Evolutionary conservation across 2,797 vertebrate species (phyloP).

Genomic region (Phalanger gymnotis): DNA sequence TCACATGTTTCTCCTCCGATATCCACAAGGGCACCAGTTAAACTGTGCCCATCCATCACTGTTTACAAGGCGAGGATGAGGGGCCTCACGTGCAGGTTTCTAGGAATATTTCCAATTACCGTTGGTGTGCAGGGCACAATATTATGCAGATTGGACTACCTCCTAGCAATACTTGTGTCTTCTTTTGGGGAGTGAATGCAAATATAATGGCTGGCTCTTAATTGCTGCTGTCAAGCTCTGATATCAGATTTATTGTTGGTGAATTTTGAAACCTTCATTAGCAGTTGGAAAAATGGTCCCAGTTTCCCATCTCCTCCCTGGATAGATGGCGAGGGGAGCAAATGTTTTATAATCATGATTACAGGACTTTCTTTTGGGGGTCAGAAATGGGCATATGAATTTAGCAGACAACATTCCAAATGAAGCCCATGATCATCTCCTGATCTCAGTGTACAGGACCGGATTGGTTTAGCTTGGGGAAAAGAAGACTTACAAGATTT

Average conservation of each 20-base stretch:
- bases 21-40: slow-evolving; percentile 58
- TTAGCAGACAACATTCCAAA: not conserved
- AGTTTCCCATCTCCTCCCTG: not conserved
- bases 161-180: slow-evolving; percentile 70
- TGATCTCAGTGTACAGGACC: not conserved
- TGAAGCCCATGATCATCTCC: not conserved
- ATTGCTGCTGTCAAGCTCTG: slow-evolving; percentile 82
- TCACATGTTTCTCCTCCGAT: slow-evolving; percentile 58
- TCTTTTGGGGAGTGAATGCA: slow-evolving; percentile 68
- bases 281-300: slow-evolving; percentile 36
- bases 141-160: slow-evolving; percentile 83
- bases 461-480: not conserved
- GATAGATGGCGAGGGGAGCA: slow-evolving; percentile 12
- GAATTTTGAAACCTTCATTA: slow-evolving; percentile 77
- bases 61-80: slow-evolving; percentile 74
- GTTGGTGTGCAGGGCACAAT: slow-evolving; percentile 80
- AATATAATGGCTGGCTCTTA: slow-evolving; percentile 83
- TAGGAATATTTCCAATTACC: slow-evolving; percentile 85
- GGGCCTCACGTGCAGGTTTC: slow-evolving; percentile 79
- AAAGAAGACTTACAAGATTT: not conserved
- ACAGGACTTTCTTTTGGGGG: not conserved
- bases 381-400: slow-evolving; percentile 5
- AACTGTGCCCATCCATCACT: slow-evolving; percentile 83
- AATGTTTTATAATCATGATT: not conserved
- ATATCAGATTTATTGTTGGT: slow-evolving; percentile 82